These are phyloP conservation scores for Anastrepha obliqua DNA, from an alignment of 1,140 invertebrate species.

Conservation along the genomic window DNA sequence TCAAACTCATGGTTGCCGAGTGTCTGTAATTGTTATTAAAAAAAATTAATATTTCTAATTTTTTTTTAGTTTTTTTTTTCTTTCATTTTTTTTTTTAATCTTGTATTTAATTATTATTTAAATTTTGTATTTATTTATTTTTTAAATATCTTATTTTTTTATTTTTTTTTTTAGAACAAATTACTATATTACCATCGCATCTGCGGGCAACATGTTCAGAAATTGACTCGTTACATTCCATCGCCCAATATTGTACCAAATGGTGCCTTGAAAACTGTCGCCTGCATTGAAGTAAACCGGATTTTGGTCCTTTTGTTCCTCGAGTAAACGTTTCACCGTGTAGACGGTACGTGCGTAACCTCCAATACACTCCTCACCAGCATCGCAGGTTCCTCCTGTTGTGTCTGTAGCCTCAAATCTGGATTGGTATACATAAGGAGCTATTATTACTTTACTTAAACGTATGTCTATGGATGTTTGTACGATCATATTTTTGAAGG, in stretches of 20 bases:
- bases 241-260: slow-evolving; percentile 87
- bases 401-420: slow-evolving; percentile 83
- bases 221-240: slow-evolving; percentile 86
- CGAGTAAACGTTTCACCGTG: slow-evolving; percentile 76
- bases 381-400: slow-evolving; percentile 79
- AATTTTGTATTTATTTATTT: background rate
- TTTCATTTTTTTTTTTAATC: background rate
- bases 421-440: background rate
- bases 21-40: slow-evolving; percentile 76
- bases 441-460: too few species aligned
- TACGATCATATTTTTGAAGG: too few species aligned
- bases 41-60: too few species aligned
- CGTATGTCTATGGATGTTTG: too few species aligned
- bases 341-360: slow-evolving; percentile 83
- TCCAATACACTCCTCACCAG: slow-evolving; percentile 78
- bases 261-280: slow-evolving; percentile 90
- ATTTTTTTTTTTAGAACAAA: background rate
- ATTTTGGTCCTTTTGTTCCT: slow-evolving; percentile 78
- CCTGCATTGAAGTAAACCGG: slow-evolving; percentile 87
- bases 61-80: too few species aligned
- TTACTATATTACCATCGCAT: slow-evolving; percentile 82
- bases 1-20: slow-evolving; percentile 95
- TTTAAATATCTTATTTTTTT: background rate
- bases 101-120: background rate
- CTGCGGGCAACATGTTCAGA: slow-evolving; percentile 85